Conservation (phyloP, 2,888 invertebrate genomes). For the Brachypalpus laphriformis region DNA sequence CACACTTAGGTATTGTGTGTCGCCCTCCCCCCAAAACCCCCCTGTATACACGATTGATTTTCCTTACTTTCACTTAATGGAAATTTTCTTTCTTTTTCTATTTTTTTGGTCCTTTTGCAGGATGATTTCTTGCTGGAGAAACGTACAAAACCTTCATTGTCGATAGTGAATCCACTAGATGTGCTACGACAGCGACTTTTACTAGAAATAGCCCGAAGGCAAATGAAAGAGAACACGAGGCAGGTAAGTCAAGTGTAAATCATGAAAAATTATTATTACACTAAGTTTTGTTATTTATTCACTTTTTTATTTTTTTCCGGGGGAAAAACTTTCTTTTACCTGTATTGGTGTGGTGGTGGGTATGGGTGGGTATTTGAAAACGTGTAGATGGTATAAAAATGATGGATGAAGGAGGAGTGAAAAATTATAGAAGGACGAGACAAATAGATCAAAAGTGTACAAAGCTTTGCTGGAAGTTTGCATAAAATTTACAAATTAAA, state of each 20-base stretch:
- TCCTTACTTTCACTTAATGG: conserved; percentile 15
- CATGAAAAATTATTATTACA: conserved; percentile 46
- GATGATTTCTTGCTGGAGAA: conserved; percentile 84
- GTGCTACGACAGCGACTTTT: conserved; percentile 91
- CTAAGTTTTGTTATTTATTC: conserved; percentile 13
- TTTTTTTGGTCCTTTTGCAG: conserved; percentile 74
- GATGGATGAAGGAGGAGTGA: conserved; percentile 37
- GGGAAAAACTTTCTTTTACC: background rate
- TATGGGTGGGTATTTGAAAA: background rate
- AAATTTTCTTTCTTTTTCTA: conserved; percentile 44
- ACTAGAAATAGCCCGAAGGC: conserved; percentile 91
- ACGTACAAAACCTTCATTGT: conserved; percentile 89
- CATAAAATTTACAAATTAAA: conserved; percentile 14
- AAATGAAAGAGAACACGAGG: conserved; percentile 89
- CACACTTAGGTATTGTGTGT: background rate
- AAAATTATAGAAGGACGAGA: background rate
- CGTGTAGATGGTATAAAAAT: background rate
- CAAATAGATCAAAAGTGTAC: conserved; percentile 30
- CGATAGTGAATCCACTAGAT: conserved; percentile 94
- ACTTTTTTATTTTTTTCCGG: background rate
- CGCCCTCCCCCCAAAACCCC: background rate
- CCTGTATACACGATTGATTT: background rate
- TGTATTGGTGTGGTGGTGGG: too few species aligned
- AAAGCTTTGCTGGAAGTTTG: background rate
- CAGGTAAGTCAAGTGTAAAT: conserved; percentile 83